These are phyloP conservation scores for Nothoprocta perdicaria DNA, from an alignment of 2,113 vertebrate genomes.

Conservation along the genomic window DNA sequence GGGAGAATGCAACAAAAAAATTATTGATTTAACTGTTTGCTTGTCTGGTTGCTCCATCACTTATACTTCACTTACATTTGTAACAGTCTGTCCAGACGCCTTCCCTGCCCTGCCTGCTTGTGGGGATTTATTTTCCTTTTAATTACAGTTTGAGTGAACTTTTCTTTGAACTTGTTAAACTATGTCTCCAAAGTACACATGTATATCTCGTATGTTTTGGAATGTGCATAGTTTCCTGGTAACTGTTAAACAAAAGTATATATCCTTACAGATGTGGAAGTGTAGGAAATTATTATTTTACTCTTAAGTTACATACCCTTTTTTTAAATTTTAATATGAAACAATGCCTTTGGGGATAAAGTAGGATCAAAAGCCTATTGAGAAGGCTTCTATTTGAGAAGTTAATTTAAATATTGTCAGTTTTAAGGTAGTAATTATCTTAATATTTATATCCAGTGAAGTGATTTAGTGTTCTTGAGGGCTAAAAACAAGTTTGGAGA, in stretches of 20 bases:
- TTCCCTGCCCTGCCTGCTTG: constrained; percentile 36
- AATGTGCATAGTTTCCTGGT: constrained; percentile 55
- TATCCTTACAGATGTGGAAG: constrained; percentile 58
- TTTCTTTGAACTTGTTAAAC: constrained; percentile 75
- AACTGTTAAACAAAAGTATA: constrained; percentile 68
- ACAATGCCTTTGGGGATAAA: constrained; percentile 40
- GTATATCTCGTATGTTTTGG: constrained; percentile 64
- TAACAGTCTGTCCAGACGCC: neutral
- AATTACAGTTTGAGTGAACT: constrained; percentile 69
- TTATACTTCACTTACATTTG: neutral
- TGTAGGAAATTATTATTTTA: constrained; percentile 76
- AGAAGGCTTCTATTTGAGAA: constrained; percentile 46
- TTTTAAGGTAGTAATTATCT: neutral
- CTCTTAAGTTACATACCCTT: constrained; percentile 46
- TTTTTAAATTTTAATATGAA: constrained; percentile 55
- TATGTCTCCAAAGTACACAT: constrained; percentile 68
- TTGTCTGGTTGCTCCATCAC: neutral
- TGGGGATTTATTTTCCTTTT: constrained; percentile 52
- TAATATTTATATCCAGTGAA: constrained; percentile 49
- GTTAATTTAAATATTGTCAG: constrained; percentile 31
- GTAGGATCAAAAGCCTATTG: constrained; percentile 67
- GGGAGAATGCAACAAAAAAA: neutral
- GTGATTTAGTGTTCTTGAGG: constrained; percentile 6
- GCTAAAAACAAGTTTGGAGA: neutral
- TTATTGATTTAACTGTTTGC: neutral